Base-by-base conservation (phyloP, 2,888 invertebrate genomes). In the Eubasilissa splendida region DNA sequence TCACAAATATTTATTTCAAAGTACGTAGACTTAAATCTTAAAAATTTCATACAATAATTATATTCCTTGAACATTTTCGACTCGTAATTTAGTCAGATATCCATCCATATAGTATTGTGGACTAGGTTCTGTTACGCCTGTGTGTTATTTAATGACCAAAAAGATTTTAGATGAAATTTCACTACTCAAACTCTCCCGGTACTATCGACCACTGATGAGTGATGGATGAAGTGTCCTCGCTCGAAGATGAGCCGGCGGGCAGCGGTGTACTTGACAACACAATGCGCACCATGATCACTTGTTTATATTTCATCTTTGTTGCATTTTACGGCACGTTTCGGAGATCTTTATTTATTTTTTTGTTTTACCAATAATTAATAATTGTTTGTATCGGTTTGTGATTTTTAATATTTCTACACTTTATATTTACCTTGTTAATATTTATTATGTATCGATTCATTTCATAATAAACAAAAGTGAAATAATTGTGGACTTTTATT, bases 381-480 rank as follows among this genome's bases (percentile, higher is more conserved):
- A 70, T 70, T 52, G 53, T 70, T 70, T 70, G 54, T 14, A 70
- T 70, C 33, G 54, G 70, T 22, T 70, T 54, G 33, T 63, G 10
- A 63, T 63, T 33, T 10, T 33, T 1, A 53, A 58, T 52, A 75
- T 75, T 9, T 75, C 75, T 11, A 60, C 50, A 53, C 73, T 73
- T 14, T 53, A 54, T 70, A 54, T 70, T 54, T 70, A 59, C 52
- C 56, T 52, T 60, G 75, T 75, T 75, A 60, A 58, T 75, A 75
- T 53, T 75, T 60, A 60, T 22, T 59, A 22, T 75, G 60, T 60
- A 60, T 50, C 22, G 52, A 75, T 75, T 59, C 12, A 63, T 75
- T 75, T 59, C 33, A 59, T 60, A 33, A 75, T 75, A 75, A 75
- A 75, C 75, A 60, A 75, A 75, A 75, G 75, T 60, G 75, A 75